Conservation (phyloP, 2,113 vertebrate genomes). For the Bambusicola thoracicus region DNA sequence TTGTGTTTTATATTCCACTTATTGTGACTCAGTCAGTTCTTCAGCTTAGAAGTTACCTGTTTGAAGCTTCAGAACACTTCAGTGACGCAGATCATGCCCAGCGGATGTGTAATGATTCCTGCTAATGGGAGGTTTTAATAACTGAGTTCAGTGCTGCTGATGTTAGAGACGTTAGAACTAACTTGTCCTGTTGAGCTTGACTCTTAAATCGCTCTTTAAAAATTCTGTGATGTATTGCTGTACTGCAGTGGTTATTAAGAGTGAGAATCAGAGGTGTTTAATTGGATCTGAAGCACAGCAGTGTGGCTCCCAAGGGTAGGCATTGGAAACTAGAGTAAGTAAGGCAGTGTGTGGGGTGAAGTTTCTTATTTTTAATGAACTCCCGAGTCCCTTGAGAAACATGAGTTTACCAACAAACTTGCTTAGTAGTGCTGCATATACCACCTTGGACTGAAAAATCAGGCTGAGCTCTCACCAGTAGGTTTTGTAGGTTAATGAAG, state of each 20-base stretch:
- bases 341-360: not conserved
- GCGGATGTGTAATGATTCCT: not conserved
- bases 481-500: not conserved
- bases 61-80: not conserved
- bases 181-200: not conserved
- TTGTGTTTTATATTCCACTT: not conserved
- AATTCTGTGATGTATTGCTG: not conserved
- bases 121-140: not conserved
- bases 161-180: not conserved
- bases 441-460: not conserved
- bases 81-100: not conserved
- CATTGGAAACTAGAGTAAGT: not conserved
- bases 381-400: not conserved
- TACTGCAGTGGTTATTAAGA: slow-evolving; percentile 35
- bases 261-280: slow-evolving; percentile 20
- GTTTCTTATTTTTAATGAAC: slow-evolving; percentile 6
- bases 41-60: not conserved
- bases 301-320: not conserved
- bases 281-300: slow-evolving; percentile 1
- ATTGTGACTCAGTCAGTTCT: not conserved
- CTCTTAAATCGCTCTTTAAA: not conserved
- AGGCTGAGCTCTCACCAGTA: not conserved
- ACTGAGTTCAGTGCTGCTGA: not conserved
- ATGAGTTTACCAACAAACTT: not conserved
- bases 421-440: not conserved